Base-by-base conservation (phyloP, 2,113 vertebrate species). In the Bufo gargarizans region DNA sequence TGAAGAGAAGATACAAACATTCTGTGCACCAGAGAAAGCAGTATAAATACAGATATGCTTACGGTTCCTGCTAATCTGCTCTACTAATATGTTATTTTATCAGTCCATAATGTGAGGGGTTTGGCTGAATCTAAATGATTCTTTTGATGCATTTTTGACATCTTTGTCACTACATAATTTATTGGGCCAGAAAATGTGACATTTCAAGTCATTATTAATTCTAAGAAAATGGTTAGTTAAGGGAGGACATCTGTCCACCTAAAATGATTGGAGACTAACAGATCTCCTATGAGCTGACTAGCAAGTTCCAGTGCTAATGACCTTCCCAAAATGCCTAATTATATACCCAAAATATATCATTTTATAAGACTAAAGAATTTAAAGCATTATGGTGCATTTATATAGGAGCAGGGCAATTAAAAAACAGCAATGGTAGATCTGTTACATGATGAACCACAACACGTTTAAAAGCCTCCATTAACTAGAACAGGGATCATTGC, bases 221-320 rank as follows among this genome's bases (percentile, higher is more conserved):
- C 77, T 79, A 61, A 65, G 14, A 80, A 86, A 86, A 86, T 86
- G 76, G 85, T 79, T 86, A 80, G 85, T 79, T 86, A 86, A 80
- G 55, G 49, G 49, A 86, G 76, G 77, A 86, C 85, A 86, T 86
- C 85, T 86, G 85, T 86, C 77, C 85, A 86, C 76, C 47, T 50
- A 79, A 86, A 79, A 80, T 86, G 63, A 53, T 77, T 69, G 55
- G 58, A 86, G 61, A 80, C 85, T 77, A 80, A 86, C 85, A 86
- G 85, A 79, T 86, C 33, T 86, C 61, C n/a, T 43, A 77, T 86
- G 65, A 86, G 43, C 72, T 86, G 84, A 19, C 84, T 86, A 19
- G 43, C 22, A 69, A 55, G 53, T 80, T 79, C 77, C 61, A 56
- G 16, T 20, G 61, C 59, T 86, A 80, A 86, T 80, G 77, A 86